Evolutionary conservation across 2,797 vertebrate species (phyloP).

Genomic region (Acanthurus lineatus): DNA sequence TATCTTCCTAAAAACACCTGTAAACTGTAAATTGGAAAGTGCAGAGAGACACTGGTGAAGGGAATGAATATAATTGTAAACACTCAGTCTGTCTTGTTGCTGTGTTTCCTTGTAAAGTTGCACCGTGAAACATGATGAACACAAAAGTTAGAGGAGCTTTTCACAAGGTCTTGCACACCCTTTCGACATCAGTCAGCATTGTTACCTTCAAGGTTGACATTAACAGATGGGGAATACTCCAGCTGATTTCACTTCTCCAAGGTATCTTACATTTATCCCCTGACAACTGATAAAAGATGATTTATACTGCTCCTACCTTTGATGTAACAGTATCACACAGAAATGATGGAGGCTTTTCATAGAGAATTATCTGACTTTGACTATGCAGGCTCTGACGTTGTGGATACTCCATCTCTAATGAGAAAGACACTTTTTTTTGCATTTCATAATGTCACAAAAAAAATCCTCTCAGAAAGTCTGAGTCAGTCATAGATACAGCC

Average conservation of each 20-base stretch:
- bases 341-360: constrained; percentile 39
- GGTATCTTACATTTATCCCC: constrained; percentile 45
- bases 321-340: constrained; percentile 54
- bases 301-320: constrained; percentile 54
- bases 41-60: constrained; percentile 26
- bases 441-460: not conserved
- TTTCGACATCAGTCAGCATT: constrained; percentile 59
- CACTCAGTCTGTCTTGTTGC: constrained; percentile 36
- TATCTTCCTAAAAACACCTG: constrained; percentile 42
- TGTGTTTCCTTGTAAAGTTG: constrained; percentile 48
- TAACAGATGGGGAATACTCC: constrained; percentile 55
- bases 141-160: constrained; percentile 62
- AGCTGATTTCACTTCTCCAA: constrained; percentile 55
- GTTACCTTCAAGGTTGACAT: constrained; percentile 54
- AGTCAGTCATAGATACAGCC: not conserved
- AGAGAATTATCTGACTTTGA: constrained; percentile 9
- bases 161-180: constrained; percentile 55
- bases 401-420: not conserved
- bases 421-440: not conserved
- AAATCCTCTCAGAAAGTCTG: not conserved
- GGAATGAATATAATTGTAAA: constrained; percentile 36
- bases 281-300: constrained; percentile 69
- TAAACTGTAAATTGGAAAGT: constrained; percentile 43
- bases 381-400: constrained; percentile 26
- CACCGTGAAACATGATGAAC: constrained; percentile 53